Percentiles rank a stretch among this genome's conserved stretches.
phyloP scores from a whole-genome alignment of 2,113 vertebrate genomes.

The Mormyrus iriodes region DNA sequence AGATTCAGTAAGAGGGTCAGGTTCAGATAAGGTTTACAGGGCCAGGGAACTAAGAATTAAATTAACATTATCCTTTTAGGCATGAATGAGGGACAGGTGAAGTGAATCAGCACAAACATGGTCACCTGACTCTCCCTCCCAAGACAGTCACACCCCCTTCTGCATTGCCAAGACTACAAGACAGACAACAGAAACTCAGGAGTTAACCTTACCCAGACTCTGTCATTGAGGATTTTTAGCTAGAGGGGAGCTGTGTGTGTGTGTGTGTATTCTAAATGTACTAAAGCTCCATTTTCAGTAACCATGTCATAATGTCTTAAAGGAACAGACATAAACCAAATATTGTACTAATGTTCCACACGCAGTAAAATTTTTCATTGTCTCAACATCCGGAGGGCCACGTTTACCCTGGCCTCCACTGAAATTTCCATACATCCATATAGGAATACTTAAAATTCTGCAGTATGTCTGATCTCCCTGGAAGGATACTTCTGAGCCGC shows the following conservation, averaged over 20 bases:
- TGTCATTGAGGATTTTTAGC: neutral
- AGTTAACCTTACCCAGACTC: neutral
- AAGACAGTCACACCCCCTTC: neutral
- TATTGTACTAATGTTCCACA: neutral
- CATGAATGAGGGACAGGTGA: neutral
- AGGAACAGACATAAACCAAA: neutral
- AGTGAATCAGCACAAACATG: neutral
- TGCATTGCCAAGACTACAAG: neutral
- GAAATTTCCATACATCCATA: neutral
- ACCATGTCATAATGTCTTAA: neutral
- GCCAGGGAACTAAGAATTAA: neutral
- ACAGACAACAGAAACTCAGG: neutral
- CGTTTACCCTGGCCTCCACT: neutral
- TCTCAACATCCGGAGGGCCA: neutral
- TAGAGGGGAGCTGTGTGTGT: neutral
- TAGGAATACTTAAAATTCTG: neutral
- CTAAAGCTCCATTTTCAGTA: neutral
- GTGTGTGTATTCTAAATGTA: neutral
- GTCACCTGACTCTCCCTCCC: neutral
- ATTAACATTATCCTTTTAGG: neutral
- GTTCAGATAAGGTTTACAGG: neutral
- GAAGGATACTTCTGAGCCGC: neutral
- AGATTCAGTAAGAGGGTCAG: neutral
- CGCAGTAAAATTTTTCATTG: neutral
- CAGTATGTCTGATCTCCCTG: neutral